Base-by-base conservation (phyloP, 2,797 vertebrate genomes). In the Leptodactylus fallax region DNA sequence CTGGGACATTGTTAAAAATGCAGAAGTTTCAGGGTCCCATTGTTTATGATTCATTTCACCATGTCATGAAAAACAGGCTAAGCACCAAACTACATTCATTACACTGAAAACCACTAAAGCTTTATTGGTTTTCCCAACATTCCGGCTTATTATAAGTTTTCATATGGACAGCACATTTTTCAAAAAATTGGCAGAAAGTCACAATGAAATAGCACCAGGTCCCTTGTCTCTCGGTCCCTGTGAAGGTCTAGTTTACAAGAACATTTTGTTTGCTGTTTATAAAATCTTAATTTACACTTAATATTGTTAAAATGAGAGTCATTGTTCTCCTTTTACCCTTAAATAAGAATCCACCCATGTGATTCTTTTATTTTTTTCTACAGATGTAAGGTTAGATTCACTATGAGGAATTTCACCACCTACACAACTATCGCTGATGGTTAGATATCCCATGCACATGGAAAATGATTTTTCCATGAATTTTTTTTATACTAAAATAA, bases 21-120 rank as follows among this genome's bases (percentile, higher is more conserved):
- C 94, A 95, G 94, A 94, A 94, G 94, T 95, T 95, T 94, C 93
- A 94, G 94, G 95, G 94, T 94, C 93, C 94, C 94, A 93, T 94
- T 94, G 95, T 95, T 95, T 95, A 96, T 95, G 93, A 95, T 96
- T 95, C 94, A 94, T 95, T 96, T 95, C 94, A 95, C 94, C 93
- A 93, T 94, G 93, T 95, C 94, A 93, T 93, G 94, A 95, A 95
- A 96, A 95, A 94, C 94, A 96, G 94, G 94, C 95, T 95, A 93
- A 94, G 94, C 94, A 95, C 95, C 95, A 95, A 95, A 94, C 94
- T 95, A 94, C 93, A 93, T 95, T 95, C 94, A 96, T 95, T 96
- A 95, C 91, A 94, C 92, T 94, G 93, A 93, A 95, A 94, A 93
- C 94, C 93, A 93, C 95, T 95, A 94, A 94, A 93, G 93, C 94